Percentiles rank a stretch among this genome's conserved stretches.
Evolutionary conservation across 2,113 vertebrate genomes (phyloP).

Genomic region (Fulmarus glacialis): DNA sequence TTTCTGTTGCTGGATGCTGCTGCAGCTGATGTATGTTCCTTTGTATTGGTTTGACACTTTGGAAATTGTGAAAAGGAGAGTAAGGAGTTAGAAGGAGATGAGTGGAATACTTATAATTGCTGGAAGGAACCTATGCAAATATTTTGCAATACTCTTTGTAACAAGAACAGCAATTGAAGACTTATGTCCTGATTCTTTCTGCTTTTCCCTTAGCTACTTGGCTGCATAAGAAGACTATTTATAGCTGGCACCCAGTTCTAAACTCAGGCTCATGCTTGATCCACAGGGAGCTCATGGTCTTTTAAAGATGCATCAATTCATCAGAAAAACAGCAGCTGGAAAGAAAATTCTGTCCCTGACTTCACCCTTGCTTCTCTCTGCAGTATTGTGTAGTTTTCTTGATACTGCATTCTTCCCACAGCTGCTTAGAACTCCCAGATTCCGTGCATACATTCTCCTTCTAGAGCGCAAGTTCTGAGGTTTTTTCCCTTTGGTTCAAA

Average conservation of each 20-base stretch:
- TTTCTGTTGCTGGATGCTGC: background rate
- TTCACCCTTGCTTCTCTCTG: background rate
- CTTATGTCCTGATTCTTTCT: background rate
- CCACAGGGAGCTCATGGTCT: background rate
- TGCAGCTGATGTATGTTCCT: fast-evolving
- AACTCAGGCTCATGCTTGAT: background rate
- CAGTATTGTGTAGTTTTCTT: background rate
- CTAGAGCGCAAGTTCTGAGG: fast-evolving
- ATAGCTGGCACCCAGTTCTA: background rate
- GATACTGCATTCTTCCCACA: background rate
- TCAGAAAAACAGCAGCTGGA: background rate
- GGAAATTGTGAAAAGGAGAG: background rate
- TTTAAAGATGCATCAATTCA: background rate
- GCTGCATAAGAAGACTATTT: background rate
- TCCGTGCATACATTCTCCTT: background rate
- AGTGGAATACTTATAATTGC: background rate
- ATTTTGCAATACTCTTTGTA: background rate
- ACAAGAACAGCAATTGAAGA: background rate
- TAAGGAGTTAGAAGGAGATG: background rate
- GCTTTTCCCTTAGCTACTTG: background rate
- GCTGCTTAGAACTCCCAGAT: background rate
- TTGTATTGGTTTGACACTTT: background rate
- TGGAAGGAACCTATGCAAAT: background rate
- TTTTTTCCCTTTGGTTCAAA: background rate
- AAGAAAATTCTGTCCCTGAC: background rate